Evolutionary conservation across 2,797 vertebrate species (phyloP).

Genomic region (Enteromius fasciolatus): DNA sequence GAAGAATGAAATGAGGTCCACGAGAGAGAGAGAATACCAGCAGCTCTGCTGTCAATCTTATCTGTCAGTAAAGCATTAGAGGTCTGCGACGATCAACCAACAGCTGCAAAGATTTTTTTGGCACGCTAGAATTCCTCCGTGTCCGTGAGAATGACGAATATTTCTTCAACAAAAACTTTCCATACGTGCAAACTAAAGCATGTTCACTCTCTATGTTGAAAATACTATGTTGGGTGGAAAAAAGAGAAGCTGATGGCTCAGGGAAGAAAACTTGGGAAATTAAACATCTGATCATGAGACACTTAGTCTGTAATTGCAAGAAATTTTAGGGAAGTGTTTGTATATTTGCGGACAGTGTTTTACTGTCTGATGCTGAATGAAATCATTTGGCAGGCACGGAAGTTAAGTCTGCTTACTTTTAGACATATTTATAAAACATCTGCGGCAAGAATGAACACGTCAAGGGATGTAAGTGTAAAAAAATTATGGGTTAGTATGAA

Average conservation of each 20-base stretch:
- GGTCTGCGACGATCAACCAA: conserved; percentile 63
- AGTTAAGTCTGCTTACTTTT: conserved; percentile 18
- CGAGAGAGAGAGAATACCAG: conserved; percentile 59
- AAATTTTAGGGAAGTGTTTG: conserved; percentile 17
- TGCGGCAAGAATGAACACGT: neutral
- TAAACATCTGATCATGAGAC: conserved; percentile 38
- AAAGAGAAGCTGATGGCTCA: conserved; percentile 1
- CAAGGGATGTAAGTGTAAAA: conserved; percentile 13
- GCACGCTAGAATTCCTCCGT: conserved; percentile 49
- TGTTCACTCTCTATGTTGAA: conserved; percentile 33
- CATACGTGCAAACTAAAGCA: conserved; percentile 45
- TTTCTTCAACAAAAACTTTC: conserved; percentile 37
- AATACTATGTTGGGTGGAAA: neutral
- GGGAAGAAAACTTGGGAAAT: conserved; percentile 11
- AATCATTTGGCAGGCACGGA: conserved; percentile 34
- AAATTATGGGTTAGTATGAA: conserved; percentile 30
- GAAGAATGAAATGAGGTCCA: conserved; percentile 34
- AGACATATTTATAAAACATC: conserved; percentile 8
- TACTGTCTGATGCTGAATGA: conserved; percentile 26
- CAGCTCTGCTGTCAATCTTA: conserved; percentile 72
- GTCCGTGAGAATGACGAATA: conserved; percentile 51
- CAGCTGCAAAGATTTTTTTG: conserved; percentile 70
- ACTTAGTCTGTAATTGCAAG: conserved; percentile 34
- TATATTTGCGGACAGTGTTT: conserved; percentile 24
- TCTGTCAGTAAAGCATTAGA: conserved; percentile 66